phyloP scores from a whole-genome alignment of 2,888 invertebrate genomes.

The Spicauda simplicius region DNA sequence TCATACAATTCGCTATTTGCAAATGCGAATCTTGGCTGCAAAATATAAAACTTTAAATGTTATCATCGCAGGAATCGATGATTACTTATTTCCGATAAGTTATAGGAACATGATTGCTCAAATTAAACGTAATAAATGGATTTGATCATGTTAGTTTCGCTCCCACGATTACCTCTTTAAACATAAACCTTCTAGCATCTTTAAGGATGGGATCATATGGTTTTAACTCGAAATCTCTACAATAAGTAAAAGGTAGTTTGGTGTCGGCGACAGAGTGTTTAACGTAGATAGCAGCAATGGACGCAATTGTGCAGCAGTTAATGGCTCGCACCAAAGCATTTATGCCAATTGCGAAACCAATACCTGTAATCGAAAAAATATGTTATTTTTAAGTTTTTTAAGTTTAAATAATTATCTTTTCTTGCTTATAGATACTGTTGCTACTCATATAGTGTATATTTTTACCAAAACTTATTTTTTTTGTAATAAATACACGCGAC shows the following conservation, averaged over 20 bases:
- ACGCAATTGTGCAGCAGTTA: constrained; percentile 63
- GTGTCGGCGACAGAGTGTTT: constrained; percentile 60
- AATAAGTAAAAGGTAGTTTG: constrained; percentile 68
- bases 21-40: constrained; percentile 44
- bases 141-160: too few species aligned
- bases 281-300: constrained; percentile 65
- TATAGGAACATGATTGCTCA: too few species aligned
- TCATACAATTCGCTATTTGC: constrained; percentile 40
- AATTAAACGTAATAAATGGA: too few species aligned
- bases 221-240: constrained; percentile 64
- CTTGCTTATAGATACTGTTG: too few species aligned
- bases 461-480: too few species aligned
- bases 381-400: neutral
- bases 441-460: too few species aligned
- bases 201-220: constrained; percentile 58
- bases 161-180: constrained; percentile 57
- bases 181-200: constrained; percentile 46
- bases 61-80: too few species aligned
- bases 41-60: neutral
- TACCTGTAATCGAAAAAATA: constrained; percentile 53
- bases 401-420: neutral
- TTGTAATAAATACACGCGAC: too few species aligned
- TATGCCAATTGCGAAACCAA: constrained; percentile 75
- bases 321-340: constrained; percentile 72
- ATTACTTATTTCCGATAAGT: too few species aligned